phyloP scores from a whole-genome alignment of 1,140 invertebrate species.

The Coelopa frigida region DNA sequence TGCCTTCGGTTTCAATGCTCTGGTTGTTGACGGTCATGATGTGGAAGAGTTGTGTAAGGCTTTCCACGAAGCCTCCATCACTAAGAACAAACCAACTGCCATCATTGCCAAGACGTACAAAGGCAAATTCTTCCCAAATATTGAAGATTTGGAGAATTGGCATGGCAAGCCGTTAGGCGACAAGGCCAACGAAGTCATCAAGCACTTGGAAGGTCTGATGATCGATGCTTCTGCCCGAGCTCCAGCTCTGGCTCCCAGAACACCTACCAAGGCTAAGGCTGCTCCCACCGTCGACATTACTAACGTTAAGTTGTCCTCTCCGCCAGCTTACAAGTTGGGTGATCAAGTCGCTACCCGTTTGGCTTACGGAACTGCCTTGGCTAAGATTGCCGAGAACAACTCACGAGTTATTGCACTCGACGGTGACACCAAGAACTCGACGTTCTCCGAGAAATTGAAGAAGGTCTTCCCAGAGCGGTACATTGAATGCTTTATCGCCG shows the following conservation, averaged over 20 bases:
- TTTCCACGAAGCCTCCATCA: constrained; percentile 70
- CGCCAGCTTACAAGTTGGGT: constrained; percentile 77
- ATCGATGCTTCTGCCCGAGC: constrained; percentile 51
- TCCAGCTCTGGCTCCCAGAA: constrained; percentile 53
- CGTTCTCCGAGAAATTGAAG: constrained; percentile 89
- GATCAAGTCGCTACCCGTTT: constrained; percentile 83
- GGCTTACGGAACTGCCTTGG: constrained; percentile 90
- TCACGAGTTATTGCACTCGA: constrained; percentile 83
- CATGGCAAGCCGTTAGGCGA: constrained; percentile 92
- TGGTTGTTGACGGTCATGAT: constrained; percentile 95
- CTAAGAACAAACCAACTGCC: constrained; percentile 82
- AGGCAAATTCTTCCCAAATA: constrained; percentile 78
- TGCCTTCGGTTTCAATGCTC: constrained; percentile 86
- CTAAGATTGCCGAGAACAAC: constrained; percentile 81
- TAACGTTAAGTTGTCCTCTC: constrained; percentile 70
- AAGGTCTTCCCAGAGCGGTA: constrained; percentile 70
- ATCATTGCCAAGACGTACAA: constrained; percentile 95
- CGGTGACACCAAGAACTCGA: constrained; percentile 98
- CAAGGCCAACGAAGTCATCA: constrained; percentile 67
- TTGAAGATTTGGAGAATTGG: constrained; percentile 93
- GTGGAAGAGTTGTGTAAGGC: constrained; percentile 84
- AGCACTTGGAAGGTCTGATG: constrained; percentile 60
- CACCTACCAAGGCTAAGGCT: constrained; percentile 61
- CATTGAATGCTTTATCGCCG: constrained; percentile 98
- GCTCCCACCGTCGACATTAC: constrained; percentile 66